Percentiles rank a stretch among this genome's conserved stretches.
phyloP scores from a whole-genome alignment of 1,140 invertebrate genomes.

The Macrobrachium rosenbergii region DNA sequence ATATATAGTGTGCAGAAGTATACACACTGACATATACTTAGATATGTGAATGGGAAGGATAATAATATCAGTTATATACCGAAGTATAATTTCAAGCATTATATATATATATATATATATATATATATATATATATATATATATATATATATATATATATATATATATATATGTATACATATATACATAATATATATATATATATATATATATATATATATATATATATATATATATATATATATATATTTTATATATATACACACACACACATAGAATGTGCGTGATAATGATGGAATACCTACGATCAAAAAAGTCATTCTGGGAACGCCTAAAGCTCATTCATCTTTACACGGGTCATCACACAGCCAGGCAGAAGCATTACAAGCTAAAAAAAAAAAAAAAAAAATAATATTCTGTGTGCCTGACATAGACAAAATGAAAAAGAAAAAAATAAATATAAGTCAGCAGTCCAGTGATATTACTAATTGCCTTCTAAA shows the following conservation, averaged over 20 bases:
- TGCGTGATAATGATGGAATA: neutral
- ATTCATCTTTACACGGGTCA: no score
- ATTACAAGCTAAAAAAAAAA: no score
- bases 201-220: conserved; percentile 19
- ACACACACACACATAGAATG: neutral
- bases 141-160: neutral
- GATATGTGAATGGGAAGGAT: neutral
- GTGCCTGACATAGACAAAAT: no score
- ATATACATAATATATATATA: conserved; percentile 6
- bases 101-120: conserved; percentile 22
- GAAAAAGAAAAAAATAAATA: no score
- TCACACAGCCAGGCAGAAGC: no score
- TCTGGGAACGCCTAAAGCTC: no score
- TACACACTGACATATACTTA: neutral
- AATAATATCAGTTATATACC: neutral
- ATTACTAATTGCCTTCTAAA: no score
- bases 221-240: conserved; percentile 20
- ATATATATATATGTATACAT: conserved; percentile 9
- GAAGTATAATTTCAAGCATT: neutral
- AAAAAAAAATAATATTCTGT: no score
- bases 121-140: conserved; percentile 27
- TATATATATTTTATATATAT: neutral
- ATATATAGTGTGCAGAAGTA: no score
- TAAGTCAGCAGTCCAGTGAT: no score
- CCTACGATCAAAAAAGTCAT: no score